phyloP scores from a whole-genome alignment of 2,797 vertebrate genomes.

The Carcharodon carcharias region DNA sequence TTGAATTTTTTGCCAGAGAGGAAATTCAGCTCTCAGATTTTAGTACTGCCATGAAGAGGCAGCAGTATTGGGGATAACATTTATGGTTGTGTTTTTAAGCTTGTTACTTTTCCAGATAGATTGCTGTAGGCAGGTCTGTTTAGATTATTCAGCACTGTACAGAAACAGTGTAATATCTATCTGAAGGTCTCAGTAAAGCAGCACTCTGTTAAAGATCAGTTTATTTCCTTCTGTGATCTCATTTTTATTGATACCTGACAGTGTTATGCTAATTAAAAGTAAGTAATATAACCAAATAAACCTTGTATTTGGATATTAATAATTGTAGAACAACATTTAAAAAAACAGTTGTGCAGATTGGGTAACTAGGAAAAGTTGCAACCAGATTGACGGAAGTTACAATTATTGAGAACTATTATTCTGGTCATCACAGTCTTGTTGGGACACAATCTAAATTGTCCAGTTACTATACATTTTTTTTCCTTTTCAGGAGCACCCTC shows the following conservation, averaged over 20 bases:
- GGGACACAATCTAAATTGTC: neutral
- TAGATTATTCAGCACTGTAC: neutral
- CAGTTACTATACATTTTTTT: constrained; percentile 27
- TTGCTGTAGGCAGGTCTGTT: neutral
- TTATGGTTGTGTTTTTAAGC: neutral
- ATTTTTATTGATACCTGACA: neutral
- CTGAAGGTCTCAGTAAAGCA: neutral
- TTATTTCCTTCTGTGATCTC: neutral
- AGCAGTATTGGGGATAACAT: neutral
- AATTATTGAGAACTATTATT: neutral
- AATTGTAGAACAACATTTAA: neutral
- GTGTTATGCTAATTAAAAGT: neutral
- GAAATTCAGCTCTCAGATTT: neutral
- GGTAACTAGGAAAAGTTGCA: too few species aligned
- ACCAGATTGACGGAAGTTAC: too few species aligned
- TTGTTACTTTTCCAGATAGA: neutral
- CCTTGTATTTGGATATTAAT: neutral
- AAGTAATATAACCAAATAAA: neutral
- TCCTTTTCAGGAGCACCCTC: constrained; percentile 70
- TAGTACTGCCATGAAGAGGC: neutral
- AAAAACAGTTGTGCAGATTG: neutral
- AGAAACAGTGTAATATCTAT: neutral
- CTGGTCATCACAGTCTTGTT: neutral
- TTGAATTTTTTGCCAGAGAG: neutral
- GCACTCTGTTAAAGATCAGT: neutral